Base-by-base conservation (phyloP, 2,797 vertebrate genomes). In the Tarsius wallacei region DNA sequence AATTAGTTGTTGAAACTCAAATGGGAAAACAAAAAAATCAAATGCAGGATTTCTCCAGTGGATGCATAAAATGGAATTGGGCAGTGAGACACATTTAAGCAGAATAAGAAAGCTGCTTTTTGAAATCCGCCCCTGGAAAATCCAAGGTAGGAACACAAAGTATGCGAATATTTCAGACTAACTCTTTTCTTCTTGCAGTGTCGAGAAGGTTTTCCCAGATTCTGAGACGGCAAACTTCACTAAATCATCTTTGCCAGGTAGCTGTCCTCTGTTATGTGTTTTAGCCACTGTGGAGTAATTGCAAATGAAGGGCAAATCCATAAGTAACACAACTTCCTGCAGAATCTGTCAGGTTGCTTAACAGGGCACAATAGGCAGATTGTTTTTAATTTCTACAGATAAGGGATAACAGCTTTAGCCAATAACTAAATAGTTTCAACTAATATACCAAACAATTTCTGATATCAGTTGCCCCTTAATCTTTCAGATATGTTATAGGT, bases 181-280 rank as follows among this genome's bases (percentile, higher is more conserved):
- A 94, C 33, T 98, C 59, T 95, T 97, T 73, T 98, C 97, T 92
- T 82, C 90, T 98, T 98, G 59, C 98, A 99, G 99, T 99, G 98
- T 99, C 99, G 31, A 99, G 99, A 99, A 99, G 99, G 99, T 99
- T 99, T 98, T 99, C 99, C 94, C 99, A 99, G 99, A 99, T 99
- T 98, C 99, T 99, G 91, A 99, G 99, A 97, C 99, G 99, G 93
- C 99, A 99, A 96, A 99, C 99, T 6, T 99, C 99, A 51, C 99
- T 99, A 99, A 99, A 99, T 98, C 99, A 99, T 98, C 99, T 99
- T 53, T 99, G 99, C 98, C 99, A 99, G 99, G 99, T 99, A 99
- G 97, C 78, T 97, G 84, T 97, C 93, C 97, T 51, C 16, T 64
- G n/a, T 97, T 95, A 5, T 2, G 7, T 59, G 82, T 97, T 94